Evolutionary conservation across 2,888 invertebrate species (phyloP).

Genomic region (Entomobrya proxima): DNA sequence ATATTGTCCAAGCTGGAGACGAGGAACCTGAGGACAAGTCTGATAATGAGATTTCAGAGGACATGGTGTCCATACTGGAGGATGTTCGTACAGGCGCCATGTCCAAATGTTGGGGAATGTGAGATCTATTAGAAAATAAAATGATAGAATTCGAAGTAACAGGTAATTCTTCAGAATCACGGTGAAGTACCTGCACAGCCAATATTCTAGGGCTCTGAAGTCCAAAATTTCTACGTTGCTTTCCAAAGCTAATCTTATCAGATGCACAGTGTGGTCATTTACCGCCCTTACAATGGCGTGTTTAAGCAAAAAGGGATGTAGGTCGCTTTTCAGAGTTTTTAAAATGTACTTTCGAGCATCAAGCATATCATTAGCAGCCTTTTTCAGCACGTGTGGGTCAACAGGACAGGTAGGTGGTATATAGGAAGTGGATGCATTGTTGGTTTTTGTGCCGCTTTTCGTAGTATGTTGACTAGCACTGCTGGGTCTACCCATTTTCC

Average conservation of each 20-base stretch:
- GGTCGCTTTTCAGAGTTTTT: not conserved
- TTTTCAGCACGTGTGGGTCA: not conserved
- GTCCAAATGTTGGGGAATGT: not conserved
- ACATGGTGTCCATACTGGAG: not conserved
- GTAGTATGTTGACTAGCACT: too few species aligned
- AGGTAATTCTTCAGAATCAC: too few species aligned
- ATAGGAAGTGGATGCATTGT: not conserved
- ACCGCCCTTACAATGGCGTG: constrained; percentile 50
- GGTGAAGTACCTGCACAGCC: constrained; percentile 7
- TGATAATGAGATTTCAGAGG: not conserved
- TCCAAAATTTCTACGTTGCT: constrained; percentile 43
- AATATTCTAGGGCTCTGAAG: constrained; percentile 60
- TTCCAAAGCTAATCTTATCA: constrained; percentile 43
- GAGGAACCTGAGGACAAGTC: not conserved
- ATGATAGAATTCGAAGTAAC: too few species aligned
- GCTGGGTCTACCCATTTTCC: too few species aligned
- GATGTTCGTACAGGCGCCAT: not conserved
- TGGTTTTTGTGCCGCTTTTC: too few species aligned
- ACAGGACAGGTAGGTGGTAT: not conserved
- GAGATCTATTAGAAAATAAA: not conserved
- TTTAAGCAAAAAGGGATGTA: constrained; percentile 36
- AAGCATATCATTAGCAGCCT: constrained; percentile 37
- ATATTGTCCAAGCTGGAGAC: not conserved
- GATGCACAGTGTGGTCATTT: constrained; percentile 38
- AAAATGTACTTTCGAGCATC: constrained; percentile 41